A percentile compares a stretch with the other conserved stretches of the same genome.
These are phyloP conservation scores for Diarsia brunnea DNA, from an alignment of 2,888 invertebrate species.

Conservation along the genomic window DNA sequence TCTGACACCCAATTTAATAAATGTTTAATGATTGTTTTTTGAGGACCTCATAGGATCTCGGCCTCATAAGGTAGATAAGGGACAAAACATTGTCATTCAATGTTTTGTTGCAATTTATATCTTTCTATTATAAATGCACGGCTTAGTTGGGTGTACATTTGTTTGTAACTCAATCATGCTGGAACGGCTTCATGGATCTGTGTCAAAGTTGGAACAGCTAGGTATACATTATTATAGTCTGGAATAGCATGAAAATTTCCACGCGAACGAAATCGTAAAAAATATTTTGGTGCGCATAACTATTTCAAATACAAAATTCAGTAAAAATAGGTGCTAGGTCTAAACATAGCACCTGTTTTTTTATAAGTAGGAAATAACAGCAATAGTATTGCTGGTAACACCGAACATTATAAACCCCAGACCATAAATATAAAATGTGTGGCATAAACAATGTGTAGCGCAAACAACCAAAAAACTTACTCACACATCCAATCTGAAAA, in stretches of 20 bases:
- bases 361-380: neutral
- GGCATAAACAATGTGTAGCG: neutral
- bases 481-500: constrained; percentile 24
- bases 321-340: neutral
- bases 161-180: neutral
- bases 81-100: neutral
- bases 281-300: neutral
- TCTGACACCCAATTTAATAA: constrained; percentile 16
- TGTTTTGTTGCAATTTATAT: neutral
- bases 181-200: neutral
- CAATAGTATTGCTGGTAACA: neutral
- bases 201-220: neutral
- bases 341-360: neutral
- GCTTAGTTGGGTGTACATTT: neutral
- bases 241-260: neutral
- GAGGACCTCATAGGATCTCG: neutral
- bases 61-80: too few relatives aligned
- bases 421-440: neutral
- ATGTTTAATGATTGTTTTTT: constrained; percentile 10
- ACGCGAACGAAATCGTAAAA: neutral
- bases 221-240: too few relatives aligned
- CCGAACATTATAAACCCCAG: neutral
- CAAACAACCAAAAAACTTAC: constrained; percentile 11
- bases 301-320: neutral
- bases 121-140: neutral